Conservation (phyloP, 2,797 vertebrate genomes). For the Hafferia zeledoni region DNA sequence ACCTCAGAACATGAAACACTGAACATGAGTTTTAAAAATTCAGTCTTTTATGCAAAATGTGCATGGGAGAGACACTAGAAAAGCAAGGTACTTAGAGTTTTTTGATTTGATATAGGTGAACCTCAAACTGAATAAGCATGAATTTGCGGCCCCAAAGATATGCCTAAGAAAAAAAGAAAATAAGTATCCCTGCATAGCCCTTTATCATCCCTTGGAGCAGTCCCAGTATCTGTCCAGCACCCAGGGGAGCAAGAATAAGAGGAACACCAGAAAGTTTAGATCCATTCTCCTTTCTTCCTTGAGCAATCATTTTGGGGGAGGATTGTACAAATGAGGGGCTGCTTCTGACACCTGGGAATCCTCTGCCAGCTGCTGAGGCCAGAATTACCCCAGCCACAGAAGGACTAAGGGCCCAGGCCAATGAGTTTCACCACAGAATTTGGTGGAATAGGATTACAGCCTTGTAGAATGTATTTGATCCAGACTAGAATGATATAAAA, state of each 20-base stretch:
- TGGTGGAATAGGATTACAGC: constrained; percentile 10
- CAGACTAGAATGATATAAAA: not conserved
- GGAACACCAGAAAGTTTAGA: not conserved
- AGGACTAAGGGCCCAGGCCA: not conserved
- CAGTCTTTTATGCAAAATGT: not conserved
- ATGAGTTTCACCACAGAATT: not conserved
- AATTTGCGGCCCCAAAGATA: not conserved
- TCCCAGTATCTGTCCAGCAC: not conserved
- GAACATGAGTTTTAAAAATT: not conserved
- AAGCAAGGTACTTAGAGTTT: not conserved
- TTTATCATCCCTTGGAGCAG: not conserved
- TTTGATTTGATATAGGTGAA: not conserved
- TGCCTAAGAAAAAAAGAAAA: not conserved
- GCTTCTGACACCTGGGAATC: not conserved
- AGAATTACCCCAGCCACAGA: not conserved
- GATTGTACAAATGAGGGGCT: not conserved
- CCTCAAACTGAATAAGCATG: not conserved
- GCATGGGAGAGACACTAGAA: not conserved
- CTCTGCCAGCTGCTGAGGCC: not conserved
- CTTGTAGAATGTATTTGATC: not conserved
- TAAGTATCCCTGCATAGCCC: not conserved
- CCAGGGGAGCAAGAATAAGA: not conserved
- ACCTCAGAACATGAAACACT: not conserved
- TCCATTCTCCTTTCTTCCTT: not conserved
- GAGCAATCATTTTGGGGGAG: not conserved